Conservation (phyloP, 2,888 invertebrate species). For the Microchrysa polita region DNA sequence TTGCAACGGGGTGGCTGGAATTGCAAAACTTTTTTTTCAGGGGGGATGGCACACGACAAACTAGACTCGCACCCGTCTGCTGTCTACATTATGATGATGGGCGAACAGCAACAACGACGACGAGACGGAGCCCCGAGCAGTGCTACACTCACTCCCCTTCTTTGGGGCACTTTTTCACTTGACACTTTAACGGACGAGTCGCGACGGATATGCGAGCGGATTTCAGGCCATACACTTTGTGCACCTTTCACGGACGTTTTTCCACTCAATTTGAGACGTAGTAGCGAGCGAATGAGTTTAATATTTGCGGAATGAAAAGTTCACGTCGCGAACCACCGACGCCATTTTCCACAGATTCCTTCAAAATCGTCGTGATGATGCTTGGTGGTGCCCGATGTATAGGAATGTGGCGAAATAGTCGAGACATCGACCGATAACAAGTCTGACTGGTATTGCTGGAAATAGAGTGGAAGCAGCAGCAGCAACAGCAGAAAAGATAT, state of each 20-base stretch:
- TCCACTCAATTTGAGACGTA: not conserved
- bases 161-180: conserved; percentile 4
- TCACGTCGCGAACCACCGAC: conserved; percentile 57
- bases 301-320: conserved; percentile 36
- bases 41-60: not conserved
- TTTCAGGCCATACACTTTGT: not conserved
- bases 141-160: conserved; percentile 22
- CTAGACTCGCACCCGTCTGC: conserved; percentile 8
- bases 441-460: no score
- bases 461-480: no score
- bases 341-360: conserved; percentile 80
- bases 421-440: no score
- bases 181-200: not conserved
- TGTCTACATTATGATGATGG: no score
- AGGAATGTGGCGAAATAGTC: no score
- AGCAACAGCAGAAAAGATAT: no score
- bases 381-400: no score
- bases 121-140: conserved; percentile 3
- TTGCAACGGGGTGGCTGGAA: not conserved
- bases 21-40: conserved; percentile 19
- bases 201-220: not conserved
- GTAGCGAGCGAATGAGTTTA: not conserved
- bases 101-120: conserved; percentile 14
- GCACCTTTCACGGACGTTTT: not conserved
- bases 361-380: no score